Conservation (phyloP, 1,140 invertebrate genomes). For the Caenorhabditis latens region DNA sequence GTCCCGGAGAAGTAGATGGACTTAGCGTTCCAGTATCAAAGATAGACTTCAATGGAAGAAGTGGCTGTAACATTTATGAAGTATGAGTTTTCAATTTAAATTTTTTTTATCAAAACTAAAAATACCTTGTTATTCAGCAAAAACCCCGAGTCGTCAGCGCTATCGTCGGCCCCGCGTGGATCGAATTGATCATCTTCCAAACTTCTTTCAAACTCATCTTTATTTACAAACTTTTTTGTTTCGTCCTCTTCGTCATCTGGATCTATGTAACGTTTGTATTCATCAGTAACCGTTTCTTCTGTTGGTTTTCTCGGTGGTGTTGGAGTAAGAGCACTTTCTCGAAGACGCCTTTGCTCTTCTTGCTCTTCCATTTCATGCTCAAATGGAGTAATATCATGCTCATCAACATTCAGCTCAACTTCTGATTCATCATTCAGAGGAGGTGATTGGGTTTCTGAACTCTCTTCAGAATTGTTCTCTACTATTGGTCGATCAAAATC, state of each 20-base stretch:
- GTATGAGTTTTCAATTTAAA: not conserved
- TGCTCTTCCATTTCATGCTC: slow-evolving; percentile 43
- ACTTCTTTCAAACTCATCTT: slow-evolving; percentile 14
- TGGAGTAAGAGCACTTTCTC: not conserved
- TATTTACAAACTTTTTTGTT: not conserved
- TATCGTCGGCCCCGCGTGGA: not conserved
- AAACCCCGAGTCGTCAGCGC: slow-evolving; percentile 28
- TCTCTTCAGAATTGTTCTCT: not conserved
- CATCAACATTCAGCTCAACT: not conserved
- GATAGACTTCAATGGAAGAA: slow-evolving; percentile 9
- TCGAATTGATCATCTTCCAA: slow-evolving; percentile 2
- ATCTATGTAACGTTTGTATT: not conserved
- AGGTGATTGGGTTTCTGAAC: not conserved
- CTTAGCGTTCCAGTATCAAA: not conserved
- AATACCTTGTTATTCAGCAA: slow-evolving; percentile 23
- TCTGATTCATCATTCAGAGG: not conserved
- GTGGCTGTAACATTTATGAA: not conserved
- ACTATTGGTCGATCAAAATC: not conserved
- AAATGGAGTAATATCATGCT: slow-evolving; percentile 6
- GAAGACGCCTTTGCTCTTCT: not conserved
- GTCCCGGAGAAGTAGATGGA: not conserved
- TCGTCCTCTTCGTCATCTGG: slow-evolving; percentile 28
- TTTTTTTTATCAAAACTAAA: not conserved
- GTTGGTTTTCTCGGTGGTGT: not conserved
- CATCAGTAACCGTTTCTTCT: not conserved